Base-by-base conservation (phyloP, 2,888 invertebrate species). In the Lepidocyrtinus sp. region DNA sequence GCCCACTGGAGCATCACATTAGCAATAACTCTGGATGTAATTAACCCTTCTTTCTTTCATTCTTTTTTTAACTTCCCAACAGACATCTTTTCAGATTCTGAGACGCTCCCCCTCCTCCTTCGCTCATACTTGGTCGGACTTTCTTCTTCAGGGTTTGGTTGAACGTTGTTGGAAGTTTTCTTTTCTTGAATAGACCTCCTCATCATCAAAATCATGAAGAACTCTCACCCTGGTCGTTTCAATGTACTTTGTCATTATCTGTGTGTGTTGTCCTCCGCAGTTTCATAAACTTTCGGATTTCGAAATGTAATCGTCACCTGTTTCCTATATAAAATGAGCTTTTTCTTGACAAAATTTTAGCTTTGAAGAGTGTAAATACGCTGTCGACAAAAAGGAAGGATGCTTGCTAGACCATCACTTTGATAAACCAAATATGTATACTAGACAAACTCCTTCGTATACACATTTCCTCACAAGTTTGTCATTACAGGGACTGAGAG, bases 11-110 rank as follows among this genome's bases (percentile, higher is more conserved):
- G 72, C 77, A 72, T 78, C 72, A 72, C 77, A 78, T 78, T 78
- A 78, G 72, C 77, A 78, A 78, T 78, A 78, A 78, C 72, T 78
- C 73, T 59, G 63, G 78, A 79, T 69, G 78, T 78, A 78, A 78
- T 78, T 78, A 78, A 78, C 72, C 70, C 76, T 76, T 76, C 70
- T 76, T n/a, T n/a, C n/a, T n/a, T n/a, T n/a, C n/a, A n/a, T n/a
- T n/a, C n/a, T 62, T 71, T 45, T 71, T n/a, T 55, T 19, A 17
- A 5, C 45, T 12, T 45, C 55, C 55, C 59, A 50, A 22, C 17
- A 71, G 59, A 71, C 71, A 71, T 71, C 62, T 62, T 71, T 62
- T 71, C 61, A 71, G 63, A 62, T 71, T 71, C 17, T 9, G 62
- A 71, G 63, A 59, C 63, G 17, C 22, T 59, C 15, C 46, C 59